Conservation (phyloP, 2,797 vertebrate genomes). For the Poecilia gillii region DNA sequence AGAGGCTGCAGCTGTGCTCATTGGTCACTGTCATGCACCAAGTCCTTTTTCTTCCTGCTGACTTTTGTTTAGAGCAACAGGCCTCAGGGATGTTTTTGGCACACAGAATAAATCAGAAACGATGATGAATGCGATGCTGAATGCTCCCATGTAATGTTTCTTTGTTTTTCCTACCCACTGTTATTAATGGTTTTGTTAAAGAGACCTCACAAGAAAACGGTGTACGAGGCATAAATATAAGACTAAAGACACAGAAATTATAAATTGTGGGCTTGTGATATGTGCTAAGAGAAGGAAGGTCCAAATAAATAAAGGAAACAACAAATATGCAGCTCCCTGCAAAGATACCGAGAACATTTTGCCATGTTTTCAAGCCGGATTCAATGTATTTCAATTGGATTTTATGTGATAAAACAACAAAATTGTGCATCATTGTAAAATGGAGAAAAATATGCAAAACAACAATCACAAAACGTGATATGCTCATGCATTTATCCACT, state of each 20-base stretch:
- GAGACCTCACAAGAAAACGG: slow-evolving; percentile 2
- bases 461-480: background rate
- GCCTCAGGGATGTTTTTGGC: slow-evolving; percentile 44
- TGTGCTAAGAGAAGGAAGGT: background rate
- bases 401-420: background rate
- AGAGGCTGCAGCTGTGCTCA: slow-evolving; percentile 43
- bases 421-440: background rate
- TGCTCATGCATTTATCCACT: background rate
- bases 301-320: background rate
- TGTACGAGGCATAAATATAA: background rate
- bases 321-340: background rate
- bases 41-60: slow-evolving; percentile 48
- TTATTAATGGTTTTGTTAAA: slow-evolving; percentile 9
- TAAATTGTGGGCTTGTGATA: background rate
- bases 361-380: background rate
- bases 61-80: slow-evolving; percentile 47
- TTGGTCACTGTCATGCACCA: slow-evolving; percentile 68
- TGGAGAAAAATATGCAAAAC: background rate
- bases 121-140: slow-evolving; percentile 49
- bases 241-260: background rate
- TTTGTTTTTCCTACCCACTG: background rate
- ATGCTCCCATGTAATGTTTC: background rate
- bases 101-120: slow-evolving; percentile 32
- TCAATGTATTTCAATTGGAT: background rate
- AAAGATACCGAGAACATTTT: background rate